Evolutionary conservation across 2,113 vertebrate species (phyloP).

Genomic region (Amblyopsis rosae): DNA sequence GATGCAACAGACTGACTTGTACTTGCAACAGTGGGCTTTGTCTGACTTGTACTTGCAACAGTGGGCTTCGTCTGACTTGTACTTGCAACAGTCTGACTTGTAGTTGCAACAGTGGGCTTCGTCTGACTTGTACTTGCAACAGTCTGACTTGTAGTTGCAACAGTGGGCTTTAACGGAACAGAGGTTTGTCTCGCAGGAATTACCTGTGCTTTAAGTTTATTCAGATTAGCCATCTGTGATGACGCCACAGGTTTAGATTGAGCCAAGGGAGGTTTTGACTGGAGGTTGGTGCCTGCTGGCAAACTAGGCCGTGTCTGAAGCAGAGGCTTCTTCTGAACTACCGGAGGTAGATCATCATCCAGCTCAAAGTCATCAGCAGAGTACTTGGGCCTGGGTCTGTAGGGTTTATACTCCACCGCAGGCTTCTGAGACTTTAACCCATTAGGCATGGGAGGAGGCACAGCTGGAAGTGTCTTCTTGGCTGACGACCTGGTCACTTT

Average conservation of each 20-base stretch:
- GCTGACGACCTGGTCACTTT: slow-evolving; percentile 57
- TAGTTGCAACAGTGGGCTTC: background rate
- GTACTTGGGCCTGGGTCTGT: slow-evolving; percentile 78
- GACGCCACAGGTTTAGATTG: slow-evolving; percentile 25
- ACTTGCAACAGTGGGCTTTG: slow-evolving; percentile 21
- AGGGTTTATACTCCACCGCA: slow-evolving; percentile 75
- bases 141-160: background rate
- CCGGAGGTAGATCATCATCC: slow-evolving; percentile 70
- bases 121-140: background rate
- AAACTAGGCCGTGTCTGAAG: slow-evolving; percentile 15
- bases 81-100: slow-evolving; percentile 7
- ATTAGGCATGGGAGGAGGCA: slow-evolving; percentile 78
- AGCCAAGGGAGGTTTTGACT: slow-evolving; percentile 7
- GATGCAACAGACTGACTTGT: background rate
- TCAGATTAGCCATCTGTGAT: slow-evolving; percentile 37
- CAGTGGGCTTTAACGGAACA: slow-evolving; percentile 33
- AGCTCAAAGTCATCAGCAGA: slow-evolving; percentile 79
- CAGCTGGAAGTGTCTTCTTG: slow-evolving; percentile 68
- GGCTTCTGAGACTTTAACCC: slow-evolving; percentile 69
- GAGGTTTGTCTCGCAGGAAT: slow-evolving; percentile 36
- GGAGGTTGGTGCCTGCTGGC: background rate
- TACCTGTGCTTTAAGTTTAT: slow-evolving; percentile 36
- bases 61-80: slow-evolving; percentile 30
- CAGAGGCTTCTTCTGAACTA: slow-evolving; percentile 17
- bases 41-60: slow-evolving; percentile 19